Conservation (phyloP, 2,797 vertebrate genomes). For the Rhinella marina region DNA sequence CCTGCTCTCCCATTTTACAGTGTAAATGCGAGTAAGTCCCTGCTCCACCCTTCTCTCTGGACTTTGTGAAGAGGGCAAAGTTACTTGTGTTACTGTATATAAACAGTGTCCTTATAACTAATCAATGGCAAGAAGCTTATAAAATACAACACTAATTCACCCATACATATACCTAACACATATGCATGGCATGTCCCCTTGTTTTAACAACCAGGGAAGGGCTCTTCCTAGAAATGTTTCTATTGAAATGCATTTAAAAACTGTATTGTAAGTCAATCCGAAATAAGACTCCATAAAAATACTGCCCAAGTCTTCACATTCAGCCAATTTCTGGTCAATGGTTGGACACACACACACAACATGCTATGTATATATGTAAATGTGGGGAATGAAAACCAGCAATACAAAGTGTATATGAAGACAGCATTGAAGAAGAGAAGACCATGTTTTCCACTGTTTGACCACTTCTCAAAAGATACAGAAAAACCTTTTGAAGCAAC, state of each 20-base stretch:
- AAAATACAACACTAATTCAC: not conserved
- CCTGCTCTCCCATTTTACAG: not conserved
- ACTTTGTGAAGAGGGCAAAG: slow-evolving; percentile 59
- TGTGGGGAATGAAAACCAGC: not conserved
- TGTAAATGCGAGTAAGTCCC: not conserved
- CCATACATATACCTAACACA: not conserved
- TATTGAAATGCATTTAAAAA: not conserved
- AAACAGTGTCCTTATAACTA: not conserved
- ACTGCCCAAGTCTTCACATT: not conserved
- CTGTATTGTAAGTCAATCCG: not conserved
- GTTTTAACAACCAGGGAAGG: not conserved
- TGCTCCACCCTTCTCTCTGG: slow-evolving; percentile 37
- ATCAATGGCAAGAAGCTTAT: slow-evolving; percentile 13
- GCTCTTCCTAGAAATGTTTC: not conserved
- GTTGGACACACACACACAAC: not conserved
- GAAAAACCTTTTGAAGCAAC: not conserved
- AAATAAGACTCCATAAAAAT: not conserved
- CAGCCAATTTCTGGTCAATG: not conserved
- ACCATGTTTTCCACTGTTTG: not conserved
- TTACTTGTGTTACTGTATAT: slow-evolving; percentile 27
- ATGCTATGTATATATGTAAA: not conserved
- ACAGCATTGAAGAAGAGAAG: not conserved
- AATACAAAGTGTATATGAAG: not conserved
- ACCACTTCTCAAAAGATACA: not conserved
- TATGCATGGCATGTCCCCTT: not conserved